Evolutionary conservation across 2,113 vertebrate genomes (phyloP), one percentile per base, ranked within the genome.

Genomic region (Crotophaga sulcirostris): DNA sequence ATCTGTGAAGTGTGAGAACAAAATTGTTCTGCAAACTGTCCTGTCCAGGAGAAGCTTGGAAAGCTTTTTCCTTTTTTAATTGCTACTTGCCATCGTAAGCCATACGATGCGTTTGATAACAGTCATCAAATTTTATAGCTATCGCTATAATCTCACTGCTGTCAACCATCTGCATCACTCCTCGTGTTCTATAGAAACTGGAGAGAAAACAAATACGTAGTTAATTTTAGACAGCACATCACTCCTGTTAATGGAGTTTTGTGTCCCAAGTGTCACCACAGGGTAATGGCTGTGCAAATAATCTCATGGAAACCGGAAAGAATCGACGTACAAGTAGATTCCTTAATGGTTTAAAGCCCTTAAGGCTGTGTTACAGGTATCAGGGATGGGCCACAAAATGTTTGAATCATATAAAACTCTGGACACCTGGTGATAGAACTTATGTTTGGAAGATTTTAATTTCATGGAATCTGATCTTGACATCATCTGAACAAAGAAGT

Each of bases 71-170:
- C 11, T 79, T 44, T 73, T 87, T 81, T 87, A 81, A 96, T 96
- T 95, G 89, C 79, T 89, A 21, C 94, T 97, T 84, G 45, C 91
- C 86, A 28, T 93, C 66, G 7, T 95, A 93, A 97, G 89, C 76
- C 77, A 78, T 89, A 94, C 3, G 73, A 95, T 95, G 90, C 89
- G 54, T 97, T 97, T 96, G 93, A 95, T 96, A 94, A 96, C 79
- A 93, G 89, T 69, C 86, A 90, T 97, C 94, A 95, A 84, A 93
- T 95, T 94, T 96, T 96, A 96, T 95, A 88, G 92, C 95, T 92
- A 75, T 94, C 68, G 42, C 93, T 95, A 78, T 95, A 91, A 95
- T 94, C 87, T 89, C 55, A 51, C 85, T 93, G 93, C 95, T 94
- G 91, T 93, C 91, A 94, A 29, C 95, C 92, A 96, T 96, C 95